Base-by-base conservation (phyloP, 1,140 invertebrate species). In the Condylostylus longicornis region DNA sequence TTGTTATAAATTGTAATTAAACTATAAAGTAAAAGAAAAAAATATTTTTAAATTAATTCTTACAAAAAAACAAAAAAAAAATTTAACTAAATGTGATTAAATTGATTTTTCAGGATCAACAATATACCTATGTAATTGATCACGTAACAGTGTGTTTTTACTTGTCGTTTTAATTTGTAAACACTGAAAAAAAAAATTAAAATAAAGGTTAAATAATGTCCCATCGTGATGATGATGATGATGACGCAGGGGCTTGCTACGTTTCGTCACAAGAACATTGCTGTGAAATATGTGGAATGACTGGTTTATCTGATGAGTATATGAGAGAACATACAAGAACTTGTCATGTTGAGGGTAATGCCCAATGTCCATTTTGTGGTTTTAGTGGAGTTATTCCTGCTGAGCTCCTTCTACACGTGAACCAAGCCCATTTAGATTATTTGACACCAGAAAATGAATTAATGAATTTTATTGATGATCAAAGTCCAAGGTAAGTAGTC, bases 321-420 rank as follows among this genome's bases (percentile, higher is more conserved):
- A 80, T 88, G 73, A 65, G 80, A 44, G 66, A 71, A 15, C 84
- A 88, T 57, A 81, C 81, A 41, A 63, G 79, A 21, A 65, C 75
- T 18, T 75, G 71, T 47, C 82, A 86, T 60, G 68, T 86, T 4
- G 77, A 83, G 40, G 78, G 78, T 5, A 71, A 75, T 35, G 71
- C 73, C 13, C 75, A 75, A 20, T 86, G 83, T 53, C 81, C 82
- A 0, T 85, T 86, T 54, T 88, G 84, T 61, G 79, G 83, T 53
- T 64, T 83, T 23, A 71, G 71, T 9, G 72, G 75, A 40, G 69
- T 78, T 9, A 74, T 74, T 14, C 69, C 74, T 5, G 72, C 75
- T 12, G 80, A 86, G 59, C 75, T 86, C 59, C 61, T 79, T 36
- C 54, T 76, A 10, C 82, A 86, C 53, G 80, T 86, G 2, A 83